Conservation (phyloP, 2,797 vertebrate genomes). For the Malacoraja senta region DNA sequence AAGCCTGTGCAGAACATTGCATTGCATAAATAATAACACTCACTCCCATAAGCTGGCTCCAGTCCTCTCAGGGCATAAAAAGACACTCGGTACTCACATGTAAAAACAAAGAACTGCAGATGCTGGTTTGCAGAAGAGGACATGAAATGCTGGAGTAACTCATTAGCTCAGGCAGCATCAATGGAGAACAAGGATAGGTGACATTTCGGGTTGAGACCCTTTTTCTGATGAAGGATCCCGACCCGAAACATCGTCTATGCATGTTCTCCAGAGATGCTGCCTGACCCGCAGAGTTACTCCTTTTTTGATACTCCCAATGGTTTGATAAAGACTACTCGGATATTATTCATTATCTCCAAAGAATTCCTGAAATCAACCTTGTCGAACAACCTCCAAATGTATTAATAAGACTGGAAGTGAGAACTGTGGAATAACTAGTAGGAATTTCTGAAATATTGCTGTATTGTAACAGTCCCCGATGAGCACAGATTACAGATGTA, state of each 20-base stretch:
- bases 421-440: not conserved
- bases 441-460: not conserved
- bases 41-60: not conserved
- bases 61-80: not conserved
- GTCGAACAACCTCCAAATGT: not conserved
- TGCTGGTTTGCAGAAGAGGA: no score
- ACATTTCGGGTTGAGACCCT: no score
- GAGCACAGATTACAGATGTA: not conserved
- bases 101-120: no score
- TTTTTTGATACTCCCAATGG: no score
- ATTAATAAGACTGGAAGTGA: not conserved
- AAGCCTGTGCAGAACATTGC: not conserved
- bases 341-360: not conserved
- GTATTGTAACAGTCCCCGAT: not conserved
- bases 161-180: no score
- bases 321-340: not conserved
- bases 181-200: no score
- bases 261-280: no score
- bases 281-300: no score
- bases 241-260: no score
- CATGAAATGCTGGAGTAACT: no score
- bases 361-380: not conserved
- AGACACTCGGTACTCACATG: not conserved
- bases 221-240: no score
- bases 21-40: constrained; percentile 6